Percentiles rank a stretch among this genome's conserved stretches.
These are phyloP conservation scores for Drosophila pruinosa DNA, from an alignment of 1,140 invertebrate genomes.

Conservation along the genomic window DNA sequence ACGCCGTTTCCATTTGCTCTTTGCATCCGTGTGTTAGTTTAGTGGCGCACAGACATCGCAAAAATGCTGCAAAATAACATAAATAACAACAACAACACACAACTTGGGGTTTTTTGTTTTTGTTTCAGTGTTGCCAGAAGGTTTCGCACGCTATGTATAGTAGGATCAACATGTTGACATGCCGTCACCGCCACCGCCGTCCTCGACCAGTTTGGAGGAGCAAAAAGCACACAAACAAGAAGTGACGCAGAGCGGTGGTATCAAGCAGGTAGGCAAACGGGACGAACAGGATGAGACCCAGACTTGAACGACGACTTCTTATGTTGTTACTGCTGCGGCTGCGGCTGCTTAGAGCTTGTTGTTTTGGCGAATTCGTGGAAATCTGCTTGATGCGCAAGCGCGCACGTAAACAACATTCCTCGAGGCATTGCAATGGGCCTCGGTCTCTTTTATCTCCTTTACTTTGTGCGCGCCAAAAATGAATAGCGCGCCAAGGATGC, in stretches of 20 bases:
- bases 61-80: constrained; percentile 57
- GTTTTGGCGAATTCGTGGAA: constrained; percentile 64
- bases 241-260: constrained; percentile 61
- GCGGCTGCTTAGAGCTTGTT: constrained; percentile 22
- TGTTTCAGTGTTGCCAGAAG: constrained; percentile 71
- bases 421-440: constrained; percentile 49
- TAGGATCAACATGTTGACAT: constrained; percentile 79
- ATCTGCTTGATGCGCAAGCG: constrained; percentile 69
- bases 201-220: constrained; percentile 43
- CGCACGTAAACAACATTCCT: constrained; percentile 80
- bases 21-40: neutral
- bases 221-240: constrained; percentile 79
- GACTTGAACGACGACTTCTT: constrained; percentile 51
- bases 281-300: constrained; percentile 71
- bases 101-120: constrained; percentile 51
- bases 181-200: constrained; percentile 24
- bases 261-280: constrained; percentile 68
- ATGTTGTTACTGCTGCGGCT: neutral
- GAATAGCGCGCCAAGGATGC: constrained; percentile 36
- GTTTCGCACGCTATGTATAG: constrained; percentile 58
- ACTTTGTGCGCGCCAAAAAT: constrained; percentile 65
- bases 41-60: constrained; percentile 11
- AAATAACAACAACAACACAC: constrained; percentile 60
- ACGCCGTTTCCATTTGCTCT: constrained; percentile 32
- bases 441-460: constrained; percentile 33